Base-by-base conservation (phyloP, 2,888 invertebrate genomes). In the Drosophila bunnanda region DNA sequence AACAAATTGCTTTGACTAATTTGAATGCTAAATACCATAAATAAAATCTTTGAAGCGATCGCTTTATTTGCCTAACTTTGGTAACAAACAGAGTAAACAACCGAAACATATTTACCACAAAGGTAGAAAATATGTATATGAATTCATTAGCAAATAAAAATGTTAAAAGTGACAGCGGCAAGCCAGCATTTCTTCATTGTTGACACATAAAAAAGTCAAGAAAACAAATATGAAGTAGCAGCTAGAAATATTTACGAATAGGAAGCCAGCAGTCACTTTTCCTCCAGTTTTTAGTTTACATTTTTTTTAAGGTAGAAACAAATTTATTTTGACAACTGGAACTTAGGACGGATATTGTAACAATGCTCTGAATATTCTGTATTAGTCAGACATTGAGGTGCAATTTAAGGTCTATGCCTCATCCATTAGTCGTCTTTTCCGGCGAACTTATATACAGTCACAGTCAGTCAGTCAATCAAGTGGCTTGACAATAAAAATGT, bases 371-470 rank as follows among this genome's bases (percentile, higher is more conserved):
- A 46, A 30, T 6, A 36, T 22, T 32, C 10, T n/a, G 36, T 17
- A 78, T 79, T 72, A 76, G 61, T 79, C 79, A 77, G 53, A 28
- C 46, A 65, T 44, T 46, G 36, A 44, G 52, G 17, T 13, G 12
- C 50, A 50, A 36, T 44, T 50, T 39, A 54, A 52, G 62, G 64
- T 20, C 22, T 38, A 61, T 78, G 76, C 12, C 60, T 78, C 68
- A 72, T 71, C 46, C n/a, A 64, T 79, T 75, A 55, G 59, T 65
- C 50, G 62, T 32, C 34, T 57, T 75, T 71, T 62, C 46, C 53
- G 34, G 25, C 30, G 72, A 67, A 79, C 60, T 38, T 25, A 25
- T 25, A 41, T 2, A 20, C 38, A 54, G 28, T 43, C 46, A 28
- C 22, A 41, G 12, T 20, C 41, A 36, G 17, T 0, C 20, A 32